Evolutionary conservation across 2,888 invertebrate genomes (phyloP).

Genomic region (Malthinus flaveolus): DNA sequence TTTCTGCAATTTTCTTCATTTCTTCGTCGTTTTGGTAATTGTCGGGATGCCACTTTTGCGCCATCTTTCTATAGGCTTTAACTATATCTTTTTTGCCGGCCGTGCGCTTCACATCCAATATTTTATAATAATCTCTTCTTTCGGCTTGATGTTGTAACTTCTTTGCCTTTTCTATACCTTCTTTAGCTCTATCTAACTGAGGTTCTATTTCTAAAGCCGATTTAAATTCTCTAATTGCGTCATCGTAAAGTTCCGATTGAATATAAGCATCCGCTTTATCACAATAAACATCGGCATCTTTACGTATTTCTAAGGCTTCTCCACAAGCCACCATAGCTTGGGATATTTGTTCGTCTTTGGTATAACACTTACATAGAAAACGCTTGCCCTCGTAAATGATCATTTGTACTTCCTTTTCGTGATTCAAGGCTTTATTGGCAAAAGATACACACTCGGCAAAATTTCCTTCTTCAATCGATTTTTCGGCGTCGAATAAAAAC

Average conservation of each 20-base stretch:
- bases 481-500: constrained; percentile 69
- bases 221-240: constrained; percentile 87
- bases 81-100: constrained; percentile 92
- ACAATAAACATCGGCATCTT: constrained; percentile 79
- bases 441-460: constrained; percentile 69
- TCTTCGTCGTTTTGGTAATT: constrained; percentile 79
- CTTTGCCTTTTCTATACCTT: constrained; percentile 86
- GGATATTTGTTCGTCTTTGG: constrained; percentile 68
- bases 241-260: constrained; percentile 87
- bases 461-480: constrained; percentile 63
- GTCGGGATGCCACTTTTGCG: constrained; percentile 99
- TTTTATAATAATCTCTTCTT: constrained; percentile 96
- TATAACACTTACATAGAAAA: constrained; percentile 80
- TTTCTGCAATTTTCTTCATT: constrained; percentile 93
- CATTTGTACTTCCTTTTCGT: constrained; percentile 71
- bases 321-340: constrained; percentile 79
- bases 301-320: constrained; percentile 74
- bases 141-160: constrained; percentile 91
- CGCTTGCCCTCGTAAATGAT: constrained; percentile 76
- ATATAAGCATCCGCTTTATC: constrained; percentile 93
- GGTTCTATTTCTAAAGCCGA: constrained; percentile 84
- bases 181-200: constrained; percentile 78
- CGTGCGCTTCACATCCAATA: constrained; percentile 85
- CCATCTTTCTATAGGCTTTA: constrained; percentile 95
- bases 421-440: constrained; percentile 67